phyloP scores from a whole-genome alignment of 2,888 invertebrate genomes.

The Augiades crinisus region DNA sequence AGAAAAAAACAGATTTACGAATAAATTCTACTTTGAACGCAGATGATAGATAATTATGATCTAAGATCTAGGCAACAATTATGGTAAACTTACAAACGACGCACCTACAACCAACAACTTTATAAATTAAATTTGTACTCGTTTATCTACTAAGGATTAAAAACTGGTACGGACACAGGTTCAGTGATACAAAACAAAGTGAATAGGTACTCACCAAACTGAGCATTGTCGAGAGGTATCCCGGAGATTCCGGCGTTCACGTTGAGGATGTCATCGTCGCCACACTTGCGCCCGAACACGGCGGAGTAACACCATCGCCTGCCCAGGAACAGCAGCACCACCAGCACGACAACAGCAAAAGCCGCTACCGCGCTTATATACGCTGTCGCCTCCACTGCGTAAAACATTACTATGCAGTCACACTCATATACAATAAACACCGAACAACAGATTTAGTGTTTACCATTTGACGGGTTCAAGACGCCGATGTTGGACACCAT shows the following conservation, averaged over 20 bases:
- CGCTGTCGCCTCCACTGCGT: constrained; percentile 91
- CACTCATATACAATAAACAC: constrained; percentile 26
- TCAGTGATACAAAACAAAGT: too few relatives aligned
- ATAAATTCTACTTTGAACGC: too few relatives aligned
- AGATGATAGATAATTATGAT: too few relatives aligned
- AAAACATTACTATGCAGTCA: constrained; percentile 34
- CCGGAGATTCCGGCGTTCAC: constrained; percentile 65
- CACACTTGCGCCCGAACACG: constrained; percentile 62
- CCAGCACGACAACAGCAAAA: constrained; percentile 90
- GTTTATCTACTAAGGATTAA: too few relatives aligned
- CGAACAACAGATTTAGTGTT: constrained; percentile 39
- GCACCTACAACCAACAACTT: too few relatives aligned
- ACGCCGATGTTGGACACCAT: constrained; percentile 73
- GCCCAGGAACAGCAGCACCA: constrained; percentile 93
- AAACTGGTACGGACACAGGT: too few relatives aligned
- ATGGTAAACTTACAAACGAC: too few relatives aligned
- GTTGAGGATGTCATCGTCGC: constrained; percentile 64
- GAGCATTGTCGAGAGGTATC: constrained; percentile 65
- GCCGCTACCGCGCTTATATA: constrained; percentile 93
- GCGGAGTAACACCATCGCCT: constrained; percentile 83
- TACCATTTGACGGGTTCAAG: constrained; percentile 70
- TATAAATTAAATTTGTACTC: too few relatives aligned
- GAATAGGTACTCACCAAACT: constrained; percentile 59
- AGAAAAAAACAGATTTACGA: too few relatives aligned
- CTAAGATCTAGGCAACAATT: too few relatives aligned